These are phyloP conservation scores for Corvus hawaiiensis DNA, from an alignment of 2,113 vertebrate species.

Conservation along the genomic window DNA sequence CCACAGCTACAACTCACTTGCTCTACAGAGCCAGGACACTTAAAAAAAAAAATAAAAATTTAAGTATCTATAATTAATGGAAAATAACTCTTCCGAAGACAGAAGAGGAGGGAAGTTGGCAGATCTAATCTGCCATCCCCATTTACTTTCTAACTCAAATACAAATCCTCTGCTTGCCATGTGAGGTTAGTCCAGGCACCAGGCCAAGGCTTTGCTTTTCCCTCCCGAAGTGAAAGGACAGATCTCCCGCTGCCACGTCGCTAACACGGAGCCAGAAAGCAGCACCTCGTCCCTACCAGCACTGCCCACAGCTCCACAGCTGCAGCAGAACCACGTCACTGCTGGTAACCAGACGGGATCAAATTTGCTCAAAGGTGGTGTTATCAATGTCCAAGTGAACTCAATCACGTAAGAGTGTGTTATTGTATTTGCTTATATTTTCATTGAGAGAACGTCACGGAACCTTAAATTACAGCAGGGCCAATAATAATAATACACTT, in stretches of 20 bases:
- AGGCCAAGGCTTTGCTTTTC: conserved; percentile 65
- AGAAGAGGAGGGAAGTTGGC: not conserved
- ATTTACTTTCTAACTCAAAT: not conserved
- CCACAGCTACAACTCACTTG: not conserved
- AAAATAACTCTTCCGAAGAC: not conserved
- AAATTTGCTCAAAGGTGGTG: not conserved
- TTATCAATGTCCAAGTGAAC: not conserved
- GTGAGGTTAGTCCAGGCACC: conserved; percentile 62
- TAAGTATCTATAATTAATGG: not conserved
- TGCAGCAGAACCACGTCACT: not conserved
- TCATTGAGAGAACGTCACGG: not conserved
- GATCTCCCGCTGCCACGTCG: conserved; percentile 61
- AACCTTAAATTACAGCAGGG: not conserved
- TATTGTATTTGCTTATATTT: not conserved
- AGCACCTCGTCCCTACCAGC: not conserved
- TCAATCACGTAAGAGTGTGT: rapidly evolving
- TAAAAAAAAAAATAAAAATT: not conserved
- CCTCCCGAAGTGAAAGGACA: conserved; percentile 55
- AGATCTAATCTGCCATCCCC: conserved; percentile 11
- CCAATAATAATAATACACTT: not conserved
- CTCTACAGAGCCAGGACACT: not conserved
- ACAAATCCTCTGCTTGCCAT: conserved; percentile 52
- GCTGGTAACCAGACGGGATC: not conserved
- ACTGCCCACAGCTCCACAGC: not conserved
- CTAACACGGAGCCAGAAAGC: conserved; percentile 19